Percentiles rank a stretch among this genome's conserved stretches.
These are phyloP conservation scores for Tinea trinotella DNA, from an alignment of 2,888 invertebrate species.

Conservation along the genomic window DNA sequence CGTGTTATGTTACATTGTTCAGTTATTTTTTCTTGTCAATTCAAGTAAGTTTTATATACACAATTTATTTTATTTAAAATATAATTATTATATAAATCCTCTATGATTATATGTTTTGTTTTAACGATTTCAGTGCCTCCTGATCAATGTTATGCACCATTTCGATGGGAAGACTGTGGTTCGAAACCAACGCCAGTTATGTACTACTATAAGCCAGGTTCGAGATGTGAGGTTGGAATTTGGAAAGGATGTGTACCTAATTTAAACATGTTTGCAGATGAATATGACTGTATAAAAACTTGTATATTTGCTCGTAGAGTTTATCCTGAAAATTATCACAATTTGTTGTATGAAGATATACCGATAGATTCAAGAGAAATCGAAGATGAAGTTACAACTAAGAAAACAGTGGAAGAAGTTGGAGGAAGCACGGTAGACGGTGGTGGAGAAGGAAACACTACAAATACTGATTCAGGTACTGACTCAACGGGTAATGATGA, in stretches of 20 bases:
- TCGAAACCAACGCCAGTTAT: slow-evolving; percentile 39
- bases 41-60: slow-evolving; percentile 4
- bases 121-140: slow-evolving; percentile 45
- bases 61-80: not conserved
- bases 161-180: slow-evolving; percentile 55
- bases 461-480: not conserved
- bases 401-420: not conserved
- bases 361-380: not conserved
- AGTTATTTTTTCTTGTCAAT: not conserved
- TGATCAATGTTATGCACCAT: slow-evolving; percentile 40
- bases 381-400: not conserved
- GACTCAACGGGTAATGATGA: too few species aligned
- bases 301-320: slow-evolving; percentile 41
- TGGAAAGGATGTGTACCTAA: slow-evolving; percentile 60
- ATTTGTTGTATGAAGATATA: not conserved
- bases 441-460: not conserved
- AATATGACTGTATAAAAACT: slow-evolving; percentile 52
- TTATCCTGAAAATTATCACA: slow-evolving; percentile 11
- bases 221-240: slow-evolving; percentile 53
- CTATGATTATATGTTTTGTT: not conserved
- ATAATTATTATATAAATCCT: not conserved
- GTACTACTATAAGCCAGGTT: slow-evolving; percentile 56
- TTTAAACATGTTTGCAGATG: slow-evolving; percentile 52
- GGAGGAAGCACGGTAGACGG: not conserved
- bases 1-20: slow-evolving; percentile 4